phyloP scores from a whole-genome alignment of 92 coral and sea anemone species.

The Heliopora coerulea region DNA sequence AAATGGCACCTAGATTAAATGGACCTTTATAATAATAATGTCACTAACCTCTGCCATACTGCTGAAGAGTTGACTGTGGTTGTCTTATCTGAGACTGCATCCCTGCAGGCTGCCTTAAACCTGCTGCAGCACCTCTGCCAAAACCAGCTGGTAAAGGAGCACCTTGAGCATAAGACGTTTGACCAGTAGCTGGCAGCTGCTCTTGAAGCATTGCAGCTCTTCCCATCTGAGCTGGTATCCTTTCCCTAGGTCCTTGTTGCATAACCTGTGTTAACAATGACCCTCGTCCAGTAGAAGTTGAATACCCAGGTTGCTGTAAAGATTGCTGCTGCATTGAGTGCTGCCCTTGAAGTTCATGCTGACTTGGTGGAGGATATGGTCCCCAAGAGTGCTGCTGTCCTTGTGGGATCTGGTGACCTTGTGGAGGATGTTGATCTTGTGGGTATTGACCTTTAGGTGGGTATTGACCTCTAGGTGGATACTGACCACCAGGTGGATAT shows the following conservation, averaged over 20 bases:
- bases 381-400: conserved; percentile 5
- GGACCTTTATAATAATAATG: neutral
- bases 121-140: conserved; percentile 1
- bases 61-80: conserved; percentile 40
- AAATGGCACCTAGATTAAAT: neutral
- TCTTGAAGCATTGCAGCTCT: conserved; percentile 12
- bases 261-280: neutral
- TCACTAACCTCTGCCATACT: conserved; percentile 43
- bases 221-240: conserved; percentile 23
- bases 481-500: neutral
- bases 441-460: neutral
- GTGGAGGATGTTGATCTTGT: conserved; percentile 26
- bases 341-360: neutral
- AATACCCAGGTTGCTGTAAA: conserved; percentile 14
- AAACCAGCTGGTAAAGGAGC: conserved; percentile 29
- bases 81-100: conserved; percentile 19
- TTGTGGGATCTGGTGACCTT: conserved; percentile 25
- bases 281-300: conserved; percentile 15
- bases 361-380: conserved; percentile 2
- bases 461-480: conserved; percentile 15
- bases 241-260: conserved; percentile 5
- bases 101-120: conserved; percentile 19
- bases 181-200: conserved; percentile 37
- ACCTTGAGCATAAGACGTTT: conserved; percentile 48
- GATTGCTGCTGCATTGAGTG: no score